These are phyloP conservation scores for Saguinus imperator DNA, from an alignment of 2,113 vertebrate genomes.

Conservation along the genomic window DNA sequence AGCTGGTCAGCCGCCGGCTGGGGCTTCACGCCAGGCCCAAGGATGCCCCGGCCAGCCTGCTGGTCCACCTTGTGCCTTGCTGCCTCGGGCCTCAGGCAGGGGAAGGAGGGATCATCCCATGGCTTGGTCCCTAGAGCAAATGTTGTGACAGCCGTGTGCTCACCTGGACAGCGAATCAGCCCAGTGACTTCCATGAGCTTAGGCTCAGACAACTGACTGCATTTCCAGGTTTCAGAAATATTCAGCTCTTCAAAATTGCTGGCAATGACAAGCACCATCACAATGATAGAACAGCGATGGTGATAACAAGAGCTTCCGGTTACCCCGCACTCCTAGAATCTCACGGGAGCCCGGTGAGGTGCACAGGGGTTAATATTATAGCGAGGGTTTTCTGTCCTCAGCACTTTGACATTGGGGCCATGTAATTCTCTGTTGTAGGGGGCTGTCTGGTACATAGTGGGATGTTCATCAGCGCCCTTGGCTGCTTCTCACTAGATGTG, in stretches of 20 bases:
- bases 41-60: not conserved
- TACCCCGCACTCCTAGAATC: accelerated
- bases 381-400: not conserved
- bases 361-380: accelerated
- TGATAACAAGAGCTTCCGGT: not conserved
- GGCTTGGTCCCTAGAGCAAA: not conserved
- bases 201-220: accelerated
- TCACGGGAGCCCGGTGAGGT: not conserved
- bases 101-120: not conserved
- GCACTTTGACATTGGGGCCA: too few species aligned
- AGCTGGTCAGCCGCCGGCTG: conserved; percentile 66
- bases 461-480: not conserved
- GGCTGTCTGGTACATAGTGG: accelerated
- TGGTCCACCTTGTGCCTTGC: not conserved
- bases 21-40: conserved; percentile 44
- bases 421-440: not conserved
- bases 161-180: not conserved
- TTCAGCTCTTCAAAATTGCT: not conserved
- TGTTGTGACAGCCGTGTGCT: not conserved
- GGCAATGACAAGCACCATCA: accelerated
- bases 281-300: accelerated
- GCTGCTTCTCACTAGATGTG: not conserved
- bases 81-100: conserved; percentile 12
- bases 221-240: not conserved
- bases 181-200: not conserved